phyloP scores from a whole-genome alignment of 2,113 vertebrate species.

The Vicugna pacos region DNA sequence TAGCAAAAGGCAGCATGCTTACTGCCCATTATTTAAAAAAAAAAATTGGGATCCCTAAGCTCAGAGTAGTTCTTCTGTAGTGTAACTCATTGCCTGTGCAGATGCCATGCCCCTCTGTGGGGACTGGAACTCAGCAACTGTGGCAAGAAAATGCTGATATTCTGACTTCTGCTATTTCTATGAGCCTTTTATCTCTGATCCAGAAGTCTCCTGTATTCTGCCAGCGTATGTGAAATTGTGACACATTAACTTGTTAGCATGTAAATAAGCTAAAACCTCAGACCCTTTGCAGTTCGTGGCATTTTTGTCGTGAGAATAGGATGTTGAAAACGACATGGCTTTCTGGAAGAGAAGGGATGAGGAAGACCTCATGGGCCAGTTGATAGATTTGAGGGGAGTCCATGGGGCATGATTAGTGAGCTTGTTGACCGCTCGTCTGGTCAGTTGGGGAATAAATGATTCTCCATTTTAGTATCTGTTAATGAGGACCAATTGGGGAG shows the following conservation, averaged over 20 bases:
- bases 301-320: neutral
- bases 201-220: neutral
- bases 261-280: neutral
- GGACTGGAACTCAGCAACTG: neutral
- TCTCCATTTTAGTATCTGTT: neutral
- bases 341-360: neutral
- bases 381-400: neutral
- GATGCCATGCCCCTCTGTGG: neutral
- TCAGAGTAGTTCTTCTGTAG: neutral
- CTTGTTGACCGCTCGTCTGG: neutral
- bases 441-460: neutral
- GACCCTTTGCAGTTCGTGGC: neutral
- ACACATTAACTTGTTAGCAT: neutral
- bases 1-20: neutral
- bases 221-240: neutral
- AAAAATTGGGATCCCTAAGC: neutral
- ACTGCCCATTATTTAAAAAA: neutral
- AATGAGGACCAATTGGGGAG: neutral
- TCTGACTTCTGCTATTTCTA: neutral
- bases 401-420: neutral
- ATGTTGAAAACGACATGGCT: neutral
- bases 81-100: neutral
- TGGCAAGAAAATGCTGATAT: neutral
- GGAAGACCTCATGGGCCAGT: neutral
- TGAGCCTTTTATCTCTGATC: neutral